Evolutionary conservation across 2,797 vertebrate genomes (phyloP).

Genomic region (Tokudaia muenninki): DNA sequence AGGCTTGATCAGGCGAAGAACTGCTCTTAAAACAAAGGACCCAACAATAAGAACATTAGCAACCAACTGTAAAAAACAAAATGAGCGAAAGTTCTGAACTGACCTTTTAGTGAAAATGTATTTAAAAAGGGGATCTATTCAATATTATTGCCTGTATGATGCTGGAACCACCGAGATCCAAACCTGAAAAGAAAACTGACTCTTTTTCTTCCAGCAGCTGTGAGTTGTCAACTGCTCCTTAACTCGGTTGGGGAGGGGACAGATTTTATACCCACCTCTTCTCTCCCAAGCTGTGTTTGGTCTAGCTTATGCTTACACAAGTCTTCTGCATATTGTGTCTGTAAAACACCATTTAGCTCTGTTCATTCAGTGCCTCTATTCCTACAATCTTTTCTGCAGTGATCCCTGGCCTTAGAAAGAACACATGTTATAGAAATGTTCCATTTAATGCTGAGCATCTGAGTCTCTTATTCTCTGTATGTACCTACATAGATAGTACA

Average conservation of each 20-base stretch:
- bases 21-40: background rate
- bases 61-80: background rate
- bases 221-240: background rate
- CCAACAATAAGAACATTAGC: background rate
- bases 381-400: background rate
- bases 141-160: background rate
- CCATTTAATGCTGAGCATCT: background rate
- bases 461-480: background rate
- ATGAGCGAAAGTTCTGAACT: background rate
- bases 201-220: too few relatives aligned
- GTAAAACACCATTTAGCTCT: background rate
- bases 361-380: background rate
- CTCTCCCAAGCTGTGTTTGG: background rate
- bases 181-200: background rate
- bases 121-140: background rate
- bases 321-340: background rate
- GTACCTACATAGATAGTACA: background rate
- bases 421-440: background rate
- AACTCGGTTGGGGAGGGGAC: rapidly evolving
- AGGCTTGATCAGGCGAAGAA: background rate
- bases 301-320: background rate
- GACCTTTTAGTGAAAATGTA: background rate
- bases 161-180: background rate
- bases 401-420: background rate
- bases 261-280: background rate